phyloP scores from a whole-genome alignment of 2,797 vertebrate species.

The Enteromius treurensis region DNA sequence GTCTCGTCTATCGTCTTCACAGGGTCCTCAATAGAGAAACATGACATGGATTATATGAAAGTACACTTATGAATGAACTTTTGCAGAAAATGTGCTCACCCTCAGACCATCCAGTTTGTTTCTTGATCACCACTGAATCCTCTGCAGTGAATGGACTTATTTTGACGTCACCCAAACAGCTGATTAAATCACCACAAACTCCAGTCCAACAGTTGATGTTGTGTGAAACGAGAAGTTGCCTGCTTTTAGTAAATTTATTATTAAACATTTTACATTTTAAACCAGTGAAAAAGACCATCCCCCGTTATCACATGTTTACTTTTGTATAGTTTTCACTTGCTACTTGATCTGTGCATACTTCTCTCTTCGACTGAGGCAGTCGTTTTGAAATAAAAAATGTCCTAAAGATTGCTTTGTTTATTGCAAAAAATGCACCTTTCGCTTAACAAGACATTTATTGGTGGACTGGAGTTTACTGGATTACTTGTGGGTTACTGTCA shows the following conservation, averaged over 20 bases:
- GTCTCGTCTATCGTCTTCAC: conserved; percentile 86
- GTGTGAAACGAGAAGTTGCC: background rate
- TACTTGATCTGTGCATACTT: background rate
- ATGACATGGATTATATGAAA: background rate
- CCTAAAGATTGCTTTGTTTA: background rate
- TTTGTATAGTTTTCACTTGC: background rate
- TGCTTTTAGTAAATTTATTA: background rate
- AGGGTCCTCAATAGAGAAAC: conserved; percentile 70
- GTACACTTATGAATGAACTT: background rate
- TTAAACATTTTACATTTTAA: background rate
- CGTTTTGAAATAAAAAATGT: background rate
- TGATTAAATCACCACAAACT: background rate
- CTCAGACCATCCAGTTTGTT: background rate
- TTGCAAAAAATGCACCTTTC: background rate
- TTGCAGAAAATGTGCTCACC: background rate
- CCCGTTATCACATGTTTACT: background rate
- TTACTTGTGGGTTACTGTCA: background rate
- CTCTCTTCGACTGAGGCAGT: no score
- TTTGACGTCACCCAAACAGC: background rate
- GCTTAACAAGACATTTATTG: background rate
- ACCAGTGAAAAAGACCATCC: background rate
- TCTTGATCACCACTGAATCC: background rate
- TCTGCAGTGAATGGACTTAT: background rate
- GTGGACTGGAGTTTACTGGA: background rate
- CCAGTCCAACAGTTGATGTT: background rate